phyloP scores from a whole-genome alignment of 2,888 invertebrate genomes.

The Drosophila subquinaria region DNA sequence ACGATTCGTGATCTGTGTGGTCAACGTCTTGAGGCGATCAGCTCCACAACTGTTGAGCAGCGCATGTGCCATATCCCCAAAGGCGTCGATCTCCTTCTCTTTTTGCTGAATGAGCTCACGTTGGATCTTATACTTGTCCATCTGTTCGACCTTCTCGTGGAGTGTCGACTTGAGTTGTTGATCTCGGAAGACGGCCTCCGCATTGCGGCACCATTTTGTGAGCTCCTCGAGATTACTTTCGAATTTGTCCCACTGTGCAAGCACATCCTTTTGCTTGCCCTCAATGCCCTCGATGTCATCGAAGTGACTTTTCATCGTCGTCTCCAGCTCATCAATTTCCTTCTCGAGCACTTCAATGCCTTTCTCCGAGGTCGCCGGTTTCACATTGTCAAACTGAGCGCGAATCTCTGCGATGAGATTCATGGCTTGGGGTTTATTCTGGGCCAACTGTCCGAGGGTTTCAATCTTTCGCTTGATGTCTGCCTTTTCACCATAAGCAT shows the following conservation, averaged over 20 bases:
- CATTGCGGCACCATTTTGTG: conserved; percentile 94
- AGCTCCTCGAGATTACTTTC: conserved; percentile 92
- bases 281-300: conserved; percentile 89
- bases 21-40: conserved; percentile 93
- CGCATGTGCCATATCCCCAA: conserved; percentile 95
- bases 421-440: conserved; percentile 89
- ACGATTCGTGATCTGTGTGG: conserved; percentile 95
- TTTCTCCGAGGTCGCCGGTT: conserved; percentile 92
- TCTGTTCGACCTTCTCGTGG: conserved; percentile 92
- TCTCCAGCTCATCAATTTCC: conserved; percentile 90
- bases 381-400: conserved; percentile 88
- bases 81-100: conserved; percentile 94
- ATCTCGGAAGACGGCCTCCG: conserved; percentile 94
- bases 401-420: conserved; percentile 90
- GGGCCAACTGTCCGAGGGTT: conserved; percentile 88
- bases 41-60: conserved; percentile 93
- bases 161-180: conserved; percentile 93
- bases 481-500: conserved; percentile 93
- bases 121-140: conserved; percentile 90
- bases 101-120: conserved; percentile 92
- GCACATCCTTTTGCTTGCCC: conserved; percentile 90
- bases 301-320: conserved; percentile 89
- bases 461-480: conserved; percentile 92
- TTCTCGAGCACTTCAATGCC: conserved; percentile 91
- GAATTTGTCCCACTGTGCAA: conserved; percentile 95